phyloP scores from a whole-genome alignment of 2,797 vertebrate genomes.

The Anabacerthia variegaticeps region DNA sequence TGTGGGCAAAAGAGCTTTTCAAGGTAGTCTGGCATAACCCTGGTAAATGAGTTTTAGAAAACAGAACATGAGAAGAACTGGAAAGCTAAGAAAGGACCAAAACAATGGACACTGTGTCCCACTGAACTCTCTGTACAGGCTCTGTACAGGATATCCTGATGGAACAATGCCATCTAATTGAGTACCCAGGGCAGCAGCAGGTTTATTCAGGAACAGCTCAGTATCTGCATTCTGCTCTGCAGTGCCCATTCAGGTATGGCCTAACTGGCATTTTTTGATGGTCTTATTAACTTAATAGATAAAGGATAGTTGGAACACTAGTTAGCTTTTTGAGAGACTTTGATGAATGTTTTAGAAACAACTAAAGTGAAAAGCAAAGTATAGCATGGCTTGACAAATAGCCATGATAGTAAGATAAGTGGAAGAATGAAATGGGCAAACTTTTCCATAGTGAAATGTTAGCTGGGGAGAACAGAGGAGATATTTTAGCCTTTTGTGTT shows the following conservation, averaged over 20 bases:
- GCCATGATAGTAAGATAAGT: not conserved
- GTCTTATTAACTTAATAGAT: not conserved
- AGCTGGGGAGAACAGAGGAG: not conserved
- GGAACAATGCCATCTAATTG: not conserved
- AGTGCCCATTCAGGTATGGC: not conserved
- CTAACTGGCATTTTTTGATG: not conserved
- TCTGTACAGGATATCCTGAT: not conserved
- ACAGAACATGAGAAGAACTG: not conserved
- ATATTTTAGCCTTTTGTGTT: not conserved
- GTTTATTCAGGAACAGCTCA: not conserved
- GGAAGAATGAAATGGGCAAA: not conserved
- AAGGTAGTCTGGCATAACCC: accelerated
- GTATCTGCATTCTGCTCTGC: not conserved
- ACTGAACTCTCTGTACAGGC: not conserved
- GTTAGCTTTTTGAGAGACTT: not conserved
- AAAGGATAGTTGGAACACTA: not conserved
- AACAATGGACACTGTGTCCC: not conserved
- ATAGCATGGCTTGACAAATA: not conserved
- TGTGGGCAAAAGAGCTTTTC: not conserved
- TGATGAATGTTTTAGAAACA: not conserved
- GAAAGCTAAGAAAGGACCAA: not conserved
- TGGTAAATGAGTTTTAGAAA: not conserved
- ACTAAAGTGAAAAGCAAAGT: not conserved
- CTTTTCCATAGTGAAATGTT: not conserved
- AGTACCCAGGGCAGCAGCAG: not conserved